These are phyloP conservation scores for Mormyrops attenuatus DNA, from an alignment of 2,797 vertebrate genomes.

Conservation along the genomic window DNA sequence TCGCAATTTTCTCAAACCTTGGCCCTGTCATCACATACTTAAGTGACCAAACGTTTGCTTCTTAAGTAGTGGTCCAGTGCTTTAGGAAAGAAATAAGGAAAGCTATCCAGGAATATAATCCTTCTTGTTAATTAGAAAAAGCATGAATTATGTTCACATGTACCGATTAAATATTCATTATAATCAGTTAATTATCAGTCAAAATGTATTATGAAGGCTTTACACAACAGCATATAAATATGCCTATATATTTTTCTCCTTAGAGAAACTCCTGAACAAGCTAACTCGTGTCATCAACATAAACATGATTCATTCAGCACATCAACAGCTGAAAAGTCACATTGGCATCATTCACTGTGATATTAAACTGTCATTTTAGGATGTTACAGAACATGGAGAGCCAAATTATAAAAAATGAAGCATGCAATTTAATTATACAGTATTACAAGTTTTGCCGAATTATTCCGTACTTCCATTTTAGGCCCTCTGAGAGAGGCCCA, in stretches of 20 bases:
- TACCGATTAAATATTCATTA: not conserved
- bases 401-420: not conserved
- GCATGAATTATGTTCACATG: not conserved
- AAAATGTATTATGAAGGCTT: no score
- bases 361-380: not conserved
- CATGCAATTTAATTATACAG: not conserved
- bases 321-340: not conserved
- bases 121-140: not conserved
- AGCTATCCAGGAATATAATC: not conserved
- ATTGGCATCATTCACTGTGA: not conserved
- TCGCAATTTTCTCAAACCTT: not conserved
- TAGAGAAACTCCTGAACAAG: no score
- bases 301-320: not conserved
- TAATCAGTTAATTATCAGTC: no score
- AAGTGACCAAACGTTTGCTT: not conserved
- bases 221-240: no score
- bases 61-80: not conserved
- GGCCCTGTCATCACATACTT: not conserved
- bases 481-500: not conserved
- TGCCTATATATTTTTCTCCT: no score
- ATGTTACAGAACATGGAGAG: not conserved
- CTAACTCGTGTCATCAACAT: not conserved
- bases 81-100: not conserved
- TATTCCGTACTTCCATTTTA: not conserved
- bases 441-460: not conserved